phyloP scores from a whole-genome alignment of 2,888 invertebrate genomes.

The Tromatobia lineatoria region DNA sequence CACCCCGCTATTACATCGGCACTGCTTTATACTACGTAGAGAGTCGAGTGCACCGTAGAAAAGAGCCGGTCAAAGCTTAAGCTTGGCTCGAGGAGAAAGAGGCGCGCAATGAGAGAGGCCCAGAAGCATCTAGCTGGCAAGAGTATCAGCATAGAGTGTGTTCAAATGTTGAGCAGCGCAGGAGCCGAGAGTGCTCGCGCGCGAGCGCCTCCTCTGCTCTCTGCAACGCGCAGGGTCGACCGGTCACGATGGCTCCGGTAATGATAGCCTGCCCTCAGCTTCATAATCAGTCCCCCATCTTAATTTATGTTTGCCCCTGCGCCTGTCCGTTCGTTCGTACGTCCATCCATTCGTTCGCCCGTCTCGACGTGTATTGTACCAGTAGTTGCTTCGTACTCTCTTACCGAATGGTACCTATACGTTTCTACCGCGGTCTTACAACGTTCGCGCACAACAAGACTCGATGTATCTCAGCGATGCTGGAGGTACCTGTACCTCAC shows the following conservation, averaged over 20 bases:
- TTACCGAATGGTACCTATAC: not conserved
- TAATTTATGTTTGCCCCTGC: constrained; percentile 85
- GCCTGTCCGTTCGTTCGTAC: constrained; percentile 75
- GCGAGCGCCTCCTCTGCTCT: constrained; percentile 77
- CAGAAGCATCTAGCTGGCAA: not conserved
- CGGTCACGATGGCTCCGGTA: constrained; percentile 84
- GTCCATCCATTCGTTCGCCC: constrained; percentile 67
- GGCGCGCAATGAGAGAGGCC: not conserved
- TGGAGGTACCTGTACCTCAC: constrained; percentile 80
- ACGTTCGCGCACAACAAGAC: constrained; percentile 9
- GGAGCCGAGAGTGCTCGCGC: constrained; percentile 64
- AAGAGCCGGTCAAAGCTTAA: constrained; percentile 36
- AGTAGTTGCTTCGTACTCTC: constrained; percentile 48
- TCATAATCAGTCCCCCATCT: constrained; percentile 85
- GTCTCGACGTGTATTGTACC: constrained; percentile 71
- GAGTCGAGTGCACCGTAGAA: constrained; percentile 10
- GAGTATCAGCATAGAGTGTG: constrained; percentile 32
- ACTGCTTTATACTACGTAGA: constrained; percentile 35
- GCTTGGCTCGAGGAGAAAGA: not conserved
- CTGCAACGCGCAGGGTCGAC: constrained; percentile 81
- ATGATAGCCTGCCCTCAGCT: constrained; percentile 84
- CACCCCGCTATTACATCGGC: constrained; percentile 80
- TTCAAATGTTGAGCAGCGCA: constrained; percentile 38
- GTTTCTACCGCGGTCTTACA: not conserved
- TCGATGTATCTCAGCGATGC: constrained; percentile 68